Conservation (phyloP, 2,113 vertebrate genomes). For the Turdus rufiventris region DNA sequence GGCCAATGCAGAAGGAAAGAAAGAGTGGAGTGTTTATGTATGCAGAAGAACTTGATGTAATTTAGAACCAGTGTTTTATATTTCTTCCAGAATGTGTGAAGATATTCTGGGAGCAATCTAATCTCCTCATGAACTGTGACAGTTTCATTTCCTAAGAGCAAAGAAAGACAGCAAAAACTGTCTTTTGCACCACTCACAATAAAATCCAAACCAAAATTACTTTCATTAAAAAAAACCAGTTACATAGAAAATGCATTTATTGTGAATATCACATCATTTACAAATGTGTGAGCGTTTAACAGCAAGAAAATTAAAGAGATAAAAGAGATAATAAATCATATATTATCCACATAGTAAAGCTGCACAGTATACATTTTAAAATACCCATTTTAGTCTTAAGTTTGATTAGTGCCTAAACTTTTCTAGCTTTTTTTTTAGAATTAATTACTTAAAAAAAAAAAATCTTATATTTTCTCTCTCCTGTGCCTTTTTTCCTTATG, state of each 20-base stretch:
- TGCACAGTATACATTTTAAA: background rate
- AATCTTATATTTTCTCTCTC: background rate
- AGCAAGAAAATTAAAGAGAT: constrained; percentile 2
- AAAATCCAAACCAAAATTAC: constrained; percentile 18
- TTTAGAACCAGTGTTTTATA: background rate
- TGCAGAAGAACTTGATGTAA: background rate
- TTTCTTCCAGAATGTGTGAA: constrained; percentile 27
- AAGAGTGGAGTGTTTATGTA: background rate
- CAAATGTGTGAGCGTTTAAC: background rate
- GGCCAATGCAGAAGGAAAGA: background rate
- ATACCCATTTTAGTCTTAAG: background rate
- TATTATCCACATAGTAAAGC: background rate
- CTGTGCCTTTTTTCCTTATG: background rate
- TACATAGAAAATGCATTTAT: background rate
- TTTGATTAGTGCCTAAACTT: background rate
- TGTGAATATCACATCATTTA: constrained; percentile 4
- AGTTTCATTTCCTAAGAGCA: constrained; percentile 55
- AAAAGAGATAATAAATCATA: background rate
- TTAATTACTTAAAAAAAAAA: background rate
- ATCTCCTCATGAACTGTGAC: constrained; percentile 16
- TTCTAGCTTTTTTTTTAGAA: background rate
- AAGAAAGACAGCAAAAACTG: constrained; percentile 30
- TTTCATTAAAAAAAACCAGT: background rate
- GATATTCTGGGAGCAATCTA: constrained; percentile 33
- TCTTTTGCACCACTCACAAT: constrained; percentile 27